Base-by-base conservation (phyloP, 1,140 invertebrate genomes). In the Globodera ellingtonae region DNA sequence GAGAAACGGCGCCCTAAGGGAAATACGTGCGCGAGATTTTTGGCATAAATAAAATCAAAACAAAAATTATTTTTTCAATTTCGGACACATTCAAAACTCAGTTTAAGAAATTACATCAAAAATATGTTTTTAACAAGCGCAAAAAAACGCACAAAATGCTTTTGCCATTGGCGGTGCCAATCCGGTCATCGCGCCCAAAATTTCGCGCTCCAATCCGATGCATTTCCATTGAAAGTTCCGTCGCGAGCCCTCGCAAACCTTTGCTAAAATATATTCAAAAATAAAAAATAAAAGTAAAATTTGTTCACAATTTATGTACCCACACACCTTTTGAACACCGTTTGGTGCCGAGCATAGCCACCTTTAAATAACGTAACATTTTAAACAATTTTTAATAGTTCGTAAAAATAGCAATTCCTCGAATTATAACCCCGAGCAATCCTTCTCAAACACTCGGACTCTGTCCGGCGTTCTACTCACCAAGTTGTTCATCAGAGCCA, bases 401-500 rank as follows among this genome's bases (percentile, higher is more conserved):
- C 3, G 0, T 1, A 35, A 35, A 35, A 35, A 35, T 35, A 35
- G 35, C 35, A 35, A 35, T 35, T 35, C 35, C 1, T 35, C 1
- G 35, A 35, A 35, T 35, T 35, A 35, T 0, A 35, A 2, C 35
- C n/a, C 35, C 35, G 35, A 35, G 35, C 35, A 35, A 35, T 35
- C 35, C 35, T 35, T 35, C 35, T 0, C 35, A 35, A 35, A 35
- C 35, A 35, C 35, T 35, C 35, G 35, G 3, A 35, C 35, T 35
- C 35, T 35, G 35, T 35, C 3, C 35, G 35, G 35, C n/a, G 24
- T 24, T 24, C 24, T 24, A 21, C 24, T 6, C 50, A 74, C 50
- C 76, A 6, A 98, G 93, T 85, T 97, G 92, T 91, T 99, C 97
- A 92, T 99, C 97, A 24, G 96, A 96, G 18, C 96, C 97, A 91